phyloP scores from a whole-genome alignment of 1,140 invertebrate species.

The Calosoma granatense region DNA sequence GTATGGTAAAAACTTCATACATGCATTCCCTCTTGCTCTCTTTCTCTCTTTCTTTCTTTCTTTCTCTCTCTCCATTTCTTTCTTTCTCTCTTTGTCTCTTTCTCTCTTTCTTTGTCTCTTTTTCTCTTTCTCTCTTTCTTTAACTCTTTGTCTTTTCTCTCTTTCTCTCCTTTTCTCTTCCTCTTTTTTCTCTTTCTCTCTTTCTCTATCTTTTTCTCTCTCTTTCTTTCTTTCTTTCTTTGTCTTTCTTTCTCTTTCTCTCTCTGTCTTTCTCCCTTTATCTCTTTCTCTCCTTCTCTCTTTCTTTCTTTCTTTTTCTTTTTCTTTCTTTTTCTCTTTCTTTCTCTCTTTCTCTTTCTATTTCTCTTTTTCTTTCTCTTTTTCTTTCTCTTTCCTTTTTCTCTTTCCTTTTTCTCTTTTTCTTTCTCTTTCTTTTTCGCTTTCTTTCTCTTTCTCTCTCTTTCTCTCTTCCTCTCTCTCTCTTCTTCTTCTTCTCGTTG shows the following conservation, averaged over 20 bases:
- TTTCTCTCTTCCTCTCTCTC: constrained; percentile 1
- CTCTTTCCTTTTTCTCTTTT: constrained; percentile 1
- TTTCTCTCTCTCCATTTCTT: neutral
- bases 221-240: constrained; percentile 1
- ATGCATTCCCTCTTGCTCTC: too few relatives aligned
- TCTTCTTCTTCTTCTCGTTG: neutral
- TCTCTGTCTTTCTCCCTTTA: neutral
- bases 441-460: constrained; percentile 1
- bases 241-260: neutral
- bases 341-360: neutral
- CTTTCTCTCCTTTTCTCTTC: neutral
- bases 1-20: too few relatives aligned
- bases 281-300: constrained; percentile 1
- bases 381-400: constrained; percentile 1
- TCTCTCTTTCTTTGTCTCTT: neutral
- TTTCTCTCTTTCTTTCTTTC: constrained; percentile 1
- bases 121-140: constrained; percentile 1
- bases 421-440: neutral
- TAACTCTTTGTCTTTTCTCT: neutral
- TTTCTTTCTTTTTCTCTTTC: constrained; percentile 1
- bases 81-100: neutral
- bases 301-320: constrained; percentile 1
- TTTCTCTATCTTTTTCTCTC: neutral
- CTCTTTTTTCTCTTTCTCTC: constrained; percentile 1
- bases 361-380: constrained; percentile 1